Base-by-base conservation (phyloP, 1,140 invertebrate genomes). In the Drosophila ercepeae region DNA sequence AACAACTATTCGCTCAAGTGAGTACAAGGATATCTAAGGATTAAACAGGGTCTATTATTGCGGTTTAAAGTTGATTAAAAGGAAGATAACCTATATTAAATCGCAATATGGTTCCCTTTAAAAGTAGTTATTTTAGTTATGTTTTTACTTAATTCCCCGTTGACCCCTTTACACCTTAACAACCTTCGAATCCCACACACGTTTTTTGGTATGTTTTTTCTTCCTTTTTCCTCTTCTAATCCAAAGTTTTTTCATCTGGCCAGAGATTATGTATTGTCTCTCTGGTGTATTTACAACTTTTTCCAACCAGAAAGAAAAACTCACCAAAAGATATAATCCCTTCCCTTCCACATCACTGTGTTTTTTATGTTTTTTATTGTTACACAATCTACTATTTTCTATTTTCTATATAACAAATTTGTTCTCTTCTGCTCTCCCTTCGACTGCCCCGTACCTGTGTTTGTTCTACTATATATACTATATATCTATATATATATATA, bases 1-100 rank as follows among this genome's bases (percentile, higher is more conserved):
- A 91, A 91, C 50, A 93, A 93, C 81, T 93, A 93, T 64, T 93
- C 93, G 55, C 93, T 94, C 89, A 94, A 94, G 94, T 94, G 91
- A 92, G 93, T 93, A 48, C 8, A 3, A 39, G 13, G 7, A 45
- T 11, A 18, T 8, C 1, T 1, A 2, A 8, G 0, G 11, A 36
- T 0, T 4, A n/a, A 6, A 16, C 16, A 4, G 14, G 39, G 39
- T 14, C 6, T 9, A 4, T 11, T 9, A 2, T 9, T 16, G 39
- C 39, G 39, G 8, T 16, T 16, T 39, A 39, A 39, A 14, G 34
- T 14, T 36, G 34, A 11, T 0, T 11, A 32, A 7, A 32, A 11
- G n/a, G n/a, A 13, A 34, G 3, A 11, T 39, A 4, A 14, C 34
- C 34, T 2, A 39, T 14, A n/a, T 16, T 16, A 46, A 13, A 45